phyloP scores from a whole-genome alignment of 2,888 invertebrate species.

The Globia sparganii region DNA sequence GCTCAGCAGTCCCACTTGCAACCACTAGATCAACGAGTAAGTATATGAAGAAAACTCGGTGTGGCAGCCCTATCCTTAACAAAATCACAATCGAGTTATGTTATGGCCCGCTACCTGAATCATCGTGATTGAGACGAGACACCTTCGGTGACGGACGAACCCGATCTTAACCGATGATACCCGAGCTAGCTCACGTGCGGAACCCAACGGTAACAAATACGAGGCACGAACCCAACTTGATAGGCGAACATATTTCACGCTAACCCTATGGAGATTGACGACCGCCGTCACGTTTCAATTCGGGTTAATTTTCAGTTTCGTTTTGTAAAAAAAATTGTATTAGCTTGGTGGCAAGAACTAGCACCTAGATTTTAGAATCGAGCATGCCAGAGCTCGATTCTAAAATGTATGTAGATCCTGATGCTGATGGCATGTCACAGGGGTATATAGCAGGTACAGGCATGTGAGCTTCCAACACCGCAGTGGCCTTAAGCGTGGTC shows the following conservation, averaged over 20 bases:
- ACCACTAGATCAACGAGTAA: too few species aligned
- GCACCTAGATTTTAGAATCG: background rate
- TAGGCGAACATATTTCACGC: conserved; percentile 34
- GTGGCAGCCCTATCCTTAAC: conserved; percentile 26
- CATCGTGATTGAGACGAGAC: conserved; percentile 53
- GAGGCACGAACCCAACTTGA: conserved; percentile 26
- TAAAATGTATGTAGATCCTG: background rate
- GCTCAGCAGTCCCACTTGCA: background rate
- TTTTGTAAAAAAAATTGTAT: background rate
- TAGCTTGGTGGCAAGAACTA: background rate
- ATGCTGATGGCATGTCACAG: background rate
- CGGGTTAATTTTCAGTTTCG: conserved; percentile 1
- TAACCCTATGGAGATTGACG: conserved; percentile 20
- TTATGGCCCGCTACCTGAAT: conserved; percentile 44
- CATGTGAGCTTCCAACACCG: too few species aligned
- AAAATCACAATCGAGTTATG: conserved; percentile 52
- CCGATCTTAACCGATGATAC: conserved; percentile 34
- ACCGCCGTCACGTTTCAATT: conserved; percentile 19
- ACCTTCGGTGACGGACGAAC: conserved; percentile 27
- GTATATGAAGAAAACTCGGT: background rate
- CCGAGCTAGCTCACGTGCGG: conserved; percentile 46
- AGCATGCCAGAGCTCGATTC: background rate
- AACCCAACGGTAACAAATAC: conserved; percentile 32
- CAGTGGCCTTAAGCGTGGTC: too few species aligned
- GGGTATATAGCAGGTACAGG: background rate